Percentiles rank a stretch among this genome's conserved stretches.
These are phyloP conservation scores for Drosophila differens DNA, from an alignment of 2,888 invertebrate species.

Conservation along the genomic window DNA sequence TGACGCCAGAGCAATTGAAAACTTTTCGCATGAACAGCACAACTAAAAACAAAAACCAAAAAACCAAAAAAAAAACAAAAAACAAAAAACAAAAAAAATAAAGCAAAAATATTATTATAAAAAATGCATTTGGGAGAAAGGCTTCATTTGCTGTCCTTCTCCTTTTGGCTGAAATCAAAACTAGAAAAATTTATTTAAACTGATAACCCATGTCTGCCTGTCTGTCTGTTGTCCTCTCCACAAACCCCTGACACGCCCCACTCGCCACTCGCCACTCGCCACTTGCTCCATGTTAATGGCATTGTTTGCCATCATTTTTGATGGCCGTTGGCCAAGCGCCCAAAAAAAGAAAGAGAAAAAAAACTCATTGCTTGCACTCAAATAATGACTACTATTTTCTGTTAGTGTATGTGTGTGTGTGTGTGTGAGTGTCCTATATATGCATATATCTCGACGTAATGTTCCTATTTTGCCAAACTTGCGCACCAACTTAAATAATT, in stretches of 20 bases:
- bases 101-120: slow-evolving; percentile 50
- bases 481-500: slow-evolving; percentile 72
- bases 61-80: slow-evolving; percentile 10
- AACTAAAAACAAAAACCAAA: slow-evolving; percentile 5
- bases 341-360: slow-evolving; percentile 42
- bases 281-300: slow-evolving; percentile 70
- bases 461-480: slow-evolving; percentile 72
- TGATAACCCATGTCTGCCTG: slow-evolving; percentile 32
- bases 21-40: slow-evolving; percentile 71
- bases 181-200: slow-evolving; percentile 48
- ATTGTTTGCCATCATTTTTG: slow-evolving; percentile 66
- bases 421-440: slow-evolving; percentile 4
- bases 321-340: slow-evolving; percentile 70
- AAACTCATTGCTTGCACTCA: slow-evolving; percentile 50
- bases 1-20: slow-evolving; percentile 81
- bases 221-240: not conserved
- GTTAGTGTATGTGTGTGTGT: not conserved
- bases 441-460: slow-evolving; percentile 48
- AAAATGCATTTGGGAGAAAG: slow-evolving; percentile 46
- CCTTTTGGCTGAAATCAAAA: slow-evolving; percentile 22
- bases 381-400: slow-evolving; percentile 56
- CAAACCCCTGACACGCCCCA: not conserved
- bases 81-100: slow-evolving; percentile 30
- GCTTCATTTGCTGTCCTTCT: slow-evolving; percentile 43
- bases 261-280: not conserved